phyloP scores from a whole-genome alignment of 2,888 invertebrate species.

The Metallyticus violacea region DNA sequence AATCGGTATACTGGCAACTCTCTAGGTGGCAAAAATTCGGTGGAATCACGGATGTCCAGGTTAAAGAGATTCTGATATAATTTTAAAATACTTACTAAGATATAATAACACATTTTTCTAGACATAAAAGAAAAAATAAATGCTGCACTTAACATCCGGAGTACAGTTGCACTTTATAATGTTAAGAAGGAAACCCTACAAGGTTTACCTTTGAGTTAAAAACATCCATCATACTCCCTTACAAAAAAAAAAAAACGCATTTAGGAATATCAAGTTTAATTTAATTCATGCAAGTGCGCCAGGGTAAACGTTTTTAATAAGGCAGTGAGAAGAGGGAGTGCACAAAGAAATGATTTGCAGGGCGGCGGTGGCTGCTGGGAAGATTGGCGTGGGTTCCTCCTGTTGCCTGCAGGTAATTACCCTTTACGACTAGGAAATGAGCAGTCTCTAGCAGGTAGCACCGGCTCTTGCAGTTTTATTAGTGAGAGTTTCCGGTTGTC shows the following conservation, averaged over 20 bases:
- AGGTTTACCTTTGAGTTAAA: not conserved
- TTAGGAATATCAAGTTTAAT: not conserved
- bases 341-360: too few species aligned
- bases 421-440: not conserved
- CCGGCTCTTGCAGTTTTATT: not conserved
- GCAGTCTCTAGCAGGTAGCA: not conserved
- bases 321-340: not conserved
- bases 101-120: too few species aligned
- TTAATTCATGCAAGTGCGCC: not conserved
- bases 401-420: not conserved
- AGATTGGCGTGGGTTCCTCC: not conserved
- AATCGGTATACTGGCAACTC: too few species aligned
- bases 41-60: too few species aligned
- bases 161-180: too few species aligned
- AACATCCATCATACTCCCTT: not conserved
- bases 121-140: too few species aligned
- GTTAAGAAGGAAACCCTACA: too few species aligned
- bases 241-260: not conserved
- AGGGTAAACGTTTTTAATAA: not conserved
- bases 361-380: too few species aligned
- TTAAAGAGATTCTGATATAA: too few species aligned
- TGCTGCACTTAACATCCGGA: too few species aligned
- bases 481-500: not conserved
- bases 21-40: too few species aligned
- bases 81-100: too few species aligned